phyloP scores from a whole-genome alignment of 2,113 vertebrate species.

The Phrynocephalus versicolor region DNA sequence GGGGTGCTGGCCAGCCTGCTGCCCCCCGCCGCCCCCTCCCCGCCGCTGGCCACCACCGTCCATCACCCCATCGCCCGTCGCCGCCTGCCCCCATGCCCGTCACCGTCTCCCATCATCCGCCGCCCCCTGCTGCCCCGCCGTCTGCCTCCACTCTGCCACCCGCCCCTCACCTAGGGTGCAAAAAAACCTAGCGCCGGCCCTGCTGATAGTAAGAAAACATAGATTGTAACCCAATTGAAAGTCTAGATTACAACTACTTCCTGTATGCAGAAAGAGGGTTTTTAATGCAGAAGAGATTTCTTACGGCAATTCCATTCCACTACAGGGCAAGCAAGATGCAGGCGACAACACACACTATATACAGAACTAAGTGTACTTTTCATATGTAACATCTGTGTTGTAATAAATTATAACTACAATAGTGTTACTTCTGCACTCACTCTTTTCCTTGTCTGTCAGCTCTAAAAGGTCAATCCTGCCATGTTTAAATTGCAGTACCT shows the following conservation, averaged over 20 bases:
- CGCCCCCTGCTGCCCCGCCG: too few relatives aligned
- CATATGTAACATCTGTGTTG: not conserved
- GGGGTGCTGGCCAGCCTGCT: too few relatives aligned
- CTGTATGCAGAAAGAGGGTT: not conserved
- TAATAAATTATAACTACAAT: not conserved
- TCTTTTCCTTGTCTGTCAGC: not conserved
- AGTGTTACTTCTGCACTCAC: not conserved
- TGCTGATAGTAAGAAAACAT: conserved; percentile 77
- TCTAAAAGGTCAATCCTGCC: not conserved
- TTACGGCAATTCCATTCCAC: not conserved
- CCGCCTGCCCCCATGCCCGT: too few relatives aligned
- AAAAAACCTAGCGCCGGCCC: too few relatives aligned
- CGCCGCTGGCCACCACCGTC: too few relatives aligned
- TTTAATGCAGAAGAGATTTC: not conserved
- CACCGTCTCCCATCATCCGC: too few relatives aligned
- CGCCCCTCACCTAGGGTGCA: too few relatives aligned
- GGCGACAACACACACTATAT: not conserved
- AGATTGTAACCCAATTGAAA: not conserved
- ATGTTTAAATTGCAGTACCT: not conserved
- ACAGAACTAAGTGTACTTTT: not conserved
- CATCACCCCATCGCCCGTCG: too few relatives aligned
- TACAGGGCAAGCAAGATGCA: not conserved
- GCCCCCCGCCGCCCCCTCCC: too few relatives aligned
- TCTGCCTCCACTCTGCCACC: too few relatives aligned
- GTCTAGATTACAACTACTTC: not conserved